Base-by-base conservation (phyloP, 2,888 invertebrate genomes). In the Smittia sp. region DNA sequence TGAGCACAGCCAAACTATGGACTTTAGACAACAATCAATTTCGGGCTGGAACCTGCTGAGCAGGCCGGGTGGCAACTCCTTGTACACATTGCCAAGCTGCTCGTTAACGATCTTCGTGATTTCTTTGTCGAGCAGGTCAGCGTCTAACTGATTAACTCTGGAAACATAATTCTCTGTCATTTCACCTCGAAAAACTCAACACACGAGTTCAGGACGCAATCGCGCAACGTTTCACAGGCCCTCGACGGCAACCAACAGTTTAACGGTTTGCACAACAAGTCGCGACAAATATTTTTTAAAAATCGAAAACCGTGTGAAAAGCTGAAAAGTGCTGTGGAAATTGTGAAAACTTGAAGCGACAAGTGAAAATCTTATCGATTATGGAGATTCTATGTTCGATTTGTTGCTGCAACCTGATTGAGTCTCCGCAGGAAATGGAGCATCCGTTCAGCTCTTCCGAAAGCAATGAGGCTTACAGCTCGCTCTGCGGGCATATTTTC, bases 91-190 rank as follows among this genome's bases (percentile, higher is more conserved):
- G 74, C 87, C 84, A 18, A 90, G 79, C 76, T 90, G 87, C 74
- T 86, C 85, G 76, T 87, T 87, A 66, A 94, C 85, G 66, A 93
- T 83, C 75, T 88, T 88, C 75, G 89, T 86, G 68, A 94, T 87
- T 83, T 94, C 93, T 75, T 85, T 86, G 80, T 95, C 94, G 41
- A 94, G 83, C 77, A 90, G 89, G n/a, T 88, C 84, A 27, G 93
- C 91, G 83, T 94, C 94, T 75, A 93, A 84, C 86, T 84, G 84
- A 75, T 84, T 84, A 0, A 84, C 84, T 70, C 84, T 79, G 13
- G 84, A 82, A 1, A 84, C 83, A 77, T 81, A 84, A 74, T 73
- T 78, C 81, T 75, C 78, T 2, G 38, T 11, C 13, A 41, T 63
- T 27, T 39, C 66, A n/a, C 39, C 58, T 32, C 62, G 32, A 32